These are phyloP conservation scores for Rhabdomys dilectus DNA, from an alignment of 2,113 vertebrate genomes.

Conservation along the genomic window DNA sequence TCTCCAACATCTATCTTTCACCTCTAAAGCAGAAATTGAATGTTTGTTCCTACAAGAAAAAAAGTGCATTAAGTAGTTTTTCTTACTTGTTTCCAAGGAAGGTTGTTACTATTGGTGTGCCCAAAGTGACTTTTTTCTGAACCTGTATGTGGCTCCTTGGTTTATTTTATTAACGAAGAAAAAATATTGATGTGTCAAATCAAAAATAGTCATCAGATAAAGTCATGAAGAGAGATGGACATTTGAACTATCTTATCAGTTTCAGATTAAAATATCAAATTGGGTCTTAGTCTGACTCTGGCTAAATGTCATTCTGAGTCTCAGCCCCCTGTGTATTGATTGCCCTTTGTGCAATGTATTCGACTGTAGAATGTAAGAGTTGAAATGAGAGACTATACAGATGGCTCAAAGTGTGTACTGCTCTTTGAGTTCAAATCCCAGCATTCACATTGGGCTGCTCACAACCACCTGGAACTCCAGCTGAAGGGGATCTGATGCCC, in stretches of 20 bases:
- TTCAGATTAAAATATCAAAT: constrained; percentile 59
- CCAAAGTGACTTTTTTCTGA: constrained; percentile 9
- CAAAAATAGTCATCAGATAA: constrained; percentile 22
- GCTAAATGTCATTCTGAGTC: constrained; percentile 10
- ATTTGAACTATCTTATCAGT: background rate
- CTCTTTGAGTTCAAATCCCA: too few relatives aligned
- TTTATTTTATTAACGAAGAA: constrained; percentile 46
- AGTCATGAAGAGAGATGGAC: constrained; percentile 15
- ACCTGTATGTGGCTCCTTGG: background rate
- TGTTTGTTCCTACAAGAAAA: constrained; percentile 24
- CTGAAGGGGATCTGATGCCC: background rate
- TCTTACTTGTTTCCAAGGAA: constrained; percentile 56
- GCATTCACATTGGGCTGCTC: background rate
- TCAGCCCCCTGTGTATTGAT: background rate
- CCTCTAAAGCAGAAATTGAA: background rate
- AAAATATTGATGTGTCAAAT: constrained; percentile 39
- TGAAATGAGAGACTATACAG: background rate
- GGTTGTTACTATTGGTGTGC: background rate
- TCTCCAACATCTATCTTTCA: constrained; percentile 25
- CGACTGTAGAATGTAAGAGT: background rate
- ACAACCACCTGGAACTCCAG: background rate
- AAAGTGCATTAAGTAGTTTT: constrained; percentile 8
- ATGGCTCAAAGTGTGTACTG: background rate
- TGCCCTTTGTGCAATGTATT: background rate
- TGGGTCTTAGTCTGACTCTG: constrained; percentile 16